Evolutionary conservation across 2,888 invertebrate genomes (phyloP).

Genomic region (Coleophora deauratella): DNA sequence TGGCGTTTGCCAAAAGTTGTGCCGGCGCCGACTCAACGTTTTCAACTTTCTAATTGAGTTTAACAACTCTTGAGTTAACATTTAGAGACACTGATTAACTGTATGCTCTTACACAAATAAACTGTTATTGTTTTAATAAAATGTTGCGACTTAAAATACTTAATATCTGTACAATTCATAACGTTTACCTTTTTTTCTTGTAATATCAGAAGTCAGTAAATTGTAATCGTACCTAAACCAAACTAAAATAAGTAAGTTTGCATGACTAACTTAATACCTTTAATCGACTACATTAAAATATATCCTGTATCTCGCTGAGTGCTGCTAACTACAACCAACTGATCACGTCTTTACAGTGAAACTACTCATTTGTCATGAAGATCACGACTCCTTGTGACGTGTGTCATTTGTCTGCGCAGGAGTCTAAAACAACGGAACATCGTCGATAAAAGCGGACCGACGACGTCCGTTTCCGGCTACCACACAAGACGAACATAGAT

Average conservation of each 20-base stretch:
- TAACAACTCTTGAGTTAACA: constrained; percentile 53
- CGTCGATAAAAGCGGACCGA: constrained; percentile 43
- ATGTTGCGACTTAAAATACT: too few species aligned
- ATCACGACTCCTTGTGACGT: constrained; percentile 18
- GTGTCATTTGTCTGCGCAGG: constrained; percentile 27
- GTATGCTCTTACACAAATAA: constrained; percentile 28
- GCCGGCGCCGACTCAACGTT: constrained; percentile 19
- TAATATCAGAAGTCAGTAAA: too few species aligned
- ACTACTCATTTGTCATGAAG: constrained; percentile 1
- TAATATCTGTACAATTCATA: too few species aligned
- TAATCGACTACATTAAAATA: too few species aligned
- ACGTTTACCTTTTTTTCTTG: too few species aligned
- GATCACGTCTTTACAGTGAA: neutral
- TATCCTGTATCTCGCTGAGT: too few species aligned
- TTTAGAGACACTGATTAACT: constrained; percentile 58
- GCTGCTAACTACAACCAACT: too few species aligned
- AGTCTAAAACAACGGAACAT: constrained; percentile 34
- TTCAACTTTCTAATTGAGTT: constrained; percentile 66
- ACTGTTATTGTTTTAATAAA: constrained; percentile 17
- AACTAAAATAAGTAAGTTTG: too few species aligned
- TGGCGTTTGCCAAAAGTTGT: constrained; percentile 10
- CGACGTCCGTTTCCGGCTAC: constrained; percentile 57
- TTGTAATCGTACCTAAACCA: too few species aligned
- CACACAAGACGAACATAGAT: constrained; percentile 45
- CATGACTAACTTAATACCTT: too few species aligned